These are phyloP conservation scores for Uloborus diversus DNA, from an alignment of 1,140 invertebrate species.

Conservation along the genomic window DNA sequence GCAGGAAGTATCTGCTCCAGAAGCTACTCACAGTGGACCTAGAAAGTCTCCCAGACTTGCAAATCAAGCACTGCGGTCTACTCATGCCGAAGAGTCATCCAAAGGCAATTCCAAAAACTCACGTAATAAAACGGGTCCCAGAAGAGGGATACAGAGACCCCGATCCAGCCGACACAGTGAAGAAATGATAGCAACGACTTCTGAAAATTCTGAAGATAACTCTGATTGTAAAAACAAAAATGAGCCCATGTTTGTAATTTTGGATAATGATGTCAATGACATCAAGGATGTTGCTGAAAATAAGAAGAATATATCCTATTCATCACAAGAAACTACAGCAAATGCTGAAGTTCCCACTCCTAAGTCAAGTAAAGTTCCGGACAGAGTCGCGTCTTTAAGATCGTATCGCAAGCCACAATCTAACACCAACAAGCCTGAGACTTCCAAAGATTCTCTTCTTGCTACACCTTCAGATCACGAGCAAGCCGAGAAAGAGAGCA, in stretches of 20 bases:
- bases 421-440: constrained; percentile 16
- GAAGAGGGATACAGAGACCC: constrained; percentile 51
- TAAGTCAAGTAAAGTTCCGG: constrained; percentile 18
- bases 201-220: constrained; percentile 16
- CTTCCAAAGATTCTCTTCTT: constrained; percentile 11
- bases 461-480: constrained; percentile 14
- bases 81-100: constrained; percentile 85
- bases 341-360: constrained; percentile 5
- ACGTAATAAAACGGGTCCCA: neutral
- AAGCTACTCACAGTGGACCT: constrained; percentile 7
- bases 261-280: constrained; percentile 49
- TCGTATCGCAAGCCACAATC: constrained; percentile 51
- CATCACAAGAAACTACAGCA: neutral
- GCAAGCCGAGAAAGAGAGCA: neutral
- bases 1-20: neutral
- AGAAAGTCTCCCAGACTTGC: constrained; percentile 63
- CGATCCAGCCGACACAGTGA: constrained; percentile 58
- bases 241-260: constrained; percentile 53
- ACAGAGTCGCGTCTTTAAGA: constrained; percentile 22
- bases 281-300: constrained; percentile 1
- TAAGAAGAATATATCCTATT: constrained; percentile 20
- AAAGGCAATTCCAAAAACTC: constrained; percentile 67
- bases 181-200: constrained; percentile 50
- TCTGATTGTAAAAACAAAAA: constrained; percentile 52
- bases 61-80: constrained; percentile 66